Evolutionary conservation across 2,888 invertebrate genomes (phyloP).

Genomic region (Odontocolon sp.): DNA sequence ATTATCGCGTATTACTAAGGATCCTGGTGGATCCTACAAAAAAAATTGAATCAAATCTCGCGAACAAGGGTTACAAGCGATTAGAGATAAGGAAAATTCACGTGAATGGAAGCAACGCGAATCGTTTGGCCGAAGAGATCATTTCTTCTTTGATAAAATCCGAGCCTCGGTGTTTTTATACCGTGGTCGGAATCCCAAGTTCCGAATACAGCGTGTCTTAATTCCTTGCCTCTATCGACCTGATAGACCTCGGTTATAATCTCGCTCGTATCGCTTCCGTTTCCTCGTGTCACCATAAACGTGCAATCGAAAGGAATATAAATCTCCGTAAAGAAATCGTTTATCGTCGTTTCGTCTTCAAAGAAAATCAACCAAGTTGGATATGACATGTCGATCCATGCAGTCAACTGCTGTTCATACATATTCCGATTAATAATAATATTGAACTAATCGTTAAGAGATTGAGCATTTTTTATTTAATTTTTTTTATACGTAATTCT

Average conservation of each 20-base stretch:
- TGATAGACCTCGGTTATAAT: constrained; percentile 74
- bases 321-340: constrained; percentile 71
- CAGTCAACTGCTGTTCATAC: constrained; percentile 70
- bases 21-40: constrained; percentile 76
- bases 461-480: background rate
- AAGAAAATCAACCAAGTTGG: constrained; percentile 78
- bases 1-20: constrained; percentile 66
- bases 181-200: constrained; percentile 68
- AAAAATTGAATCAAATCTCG: background rate
- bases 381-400: constrained; percentile 78
- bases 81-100: constrained; percentile 55
- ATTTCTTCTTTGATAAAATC: constrained; percentile 74
- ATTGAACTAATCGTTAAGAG: constrained; percentile 2
- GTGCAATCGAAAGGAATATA: constrained; percentile 76
- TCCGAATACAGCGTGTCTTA: constrained; percentile 69
- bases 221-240: constrained; percentile 65
- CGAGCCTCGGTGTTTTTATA: constrained; percentile 61
- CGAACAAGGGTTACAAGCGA: background rate
- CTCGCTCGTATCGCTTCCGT: constrained; percentile 58
- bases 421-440: constrained; percentile 22
- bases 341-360: constrained; percentile 66
- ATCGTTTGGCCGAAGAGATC: constrained; percentile 73
- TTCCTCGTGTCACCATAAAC: constrained; percentile 68
- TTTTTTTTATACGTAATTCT: too few species aligned
- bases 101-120: constrained; percentile 72